Base-by-base conservation (phyloP, 2,888 invertebrate species). In the Macropis europaea region DNA sequence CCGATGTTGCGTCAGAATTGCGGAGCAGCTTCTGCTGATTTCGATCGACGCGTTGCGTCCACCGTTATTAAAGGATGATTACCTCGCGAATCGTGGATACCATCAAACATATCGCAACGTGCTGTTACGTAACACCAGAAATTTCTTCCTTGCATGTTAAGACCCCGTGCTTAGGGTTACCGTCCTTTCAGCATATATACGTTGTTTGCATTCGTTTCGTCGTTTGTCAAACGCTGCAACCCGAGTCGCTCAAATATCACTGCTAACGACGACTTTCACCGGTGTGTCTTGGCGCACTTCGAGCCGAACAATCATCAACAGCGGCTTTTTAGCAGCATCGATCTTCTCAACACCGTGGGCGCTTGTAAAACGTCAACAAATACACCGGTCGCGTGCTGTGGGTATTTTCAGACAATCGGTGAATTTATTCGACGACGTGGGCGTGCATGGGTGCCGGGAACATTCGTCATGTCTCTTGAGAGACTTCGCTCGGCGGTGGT, bases 371-470 rank as follows among this genome's bases (percentile, higher is more conserved):
- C 56, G 19, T 62, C 45, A 13, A 28, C 45, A 54, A 56, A 62
- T 54, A 54, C 52, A 17, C 19, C 53, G 9, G 62, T 54, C 61
- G 43, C 62, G 19, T 43, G 54, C 43, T 54, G 47, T 19, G 62
- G 45, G 30, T 43, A 54, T 62, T 56, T 59, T 43, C 62, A 62
- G 59, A 63, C 63, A 57, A 63, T 48, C 63, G 17, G 38, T 59
- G 59, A 40, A 63, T 63, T 57, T 59, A 63, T 59, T 59, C 47
- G 45, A 24, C 57, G 11, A 54, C 45, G 63, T 59, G 59, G 47
- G 47, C 47, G 63, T 48, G 45, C 28, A 34, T 28, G 22, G 40
- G 13, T 36, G 63, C 30, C 42, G 56, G 22, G 30, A 17, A 36
- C 45, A 36, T 62, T 56, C 45, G n/a, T 28, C 30, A 43, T 36